phyloP scores from a whole-genome alignment of 2,113 vertebrate species.

The Psilopsiagon aymara region DNA sequence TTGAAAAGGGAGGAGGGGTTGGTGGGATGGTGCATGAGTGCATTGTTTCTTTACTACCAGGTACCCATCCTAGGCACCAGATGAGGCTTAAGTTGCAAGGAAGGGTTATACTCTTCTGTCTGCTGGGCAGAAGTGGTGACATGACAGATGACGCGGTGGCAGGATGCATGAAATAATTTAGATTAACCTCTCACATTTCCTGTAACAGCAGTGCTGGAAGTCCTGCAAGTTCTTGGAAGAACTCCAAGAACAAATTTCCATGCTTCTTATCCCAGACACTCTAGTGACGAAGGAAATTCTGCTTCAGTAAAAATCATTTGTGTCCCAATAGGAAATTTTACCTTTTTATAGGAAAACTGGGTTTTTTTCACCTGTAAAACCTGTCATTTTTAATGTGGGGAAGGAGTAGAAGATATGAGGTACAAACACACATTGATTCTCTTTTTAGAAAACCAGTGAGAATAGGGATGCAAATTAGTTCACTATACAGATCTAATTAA shows the following conservation, averaged over 20 bases:
- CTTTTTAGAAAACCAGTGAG: constrained; percentile 69
- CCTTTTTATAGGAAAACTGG: constrained; percentile 22
- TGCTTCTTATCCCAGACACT: neutral
- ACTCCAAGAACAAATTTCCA: constrained; percentile 32
- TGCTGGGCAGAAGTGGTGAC: neutral
- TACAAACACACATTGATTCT: constrained; percentile 33
- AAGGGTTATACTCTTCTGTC: neutral
- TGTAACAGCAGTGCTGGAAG: neutral
- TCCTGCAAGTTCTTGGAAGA: constrained; percentile 29
- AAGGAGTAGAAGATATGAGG: constrained; percentile 38
- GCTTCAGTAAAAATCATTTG: constrained; percentile 18
- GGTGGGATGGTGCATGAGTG: neutral
- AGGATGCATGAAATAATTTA: constrained; percentile 5
- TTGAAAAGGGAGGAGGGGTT: neutral
- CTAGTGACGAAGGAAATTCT: constrained; percentile 7
- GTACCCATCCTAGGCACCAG: neutral
- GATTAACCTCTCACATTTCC: constrained; percentile 3
- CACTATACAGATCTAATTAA: constrained; percentile 63
- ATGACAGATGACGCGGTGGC: neutral
- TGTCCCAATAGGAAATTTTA: constrained; percentile 11
- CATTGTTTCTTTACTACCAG: accelerated
- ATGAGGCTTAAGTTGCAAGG: neutral
- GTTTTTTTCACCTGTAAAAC: constrained; percentile 23
- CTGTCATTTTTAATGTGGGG: constrained; percentile 23
- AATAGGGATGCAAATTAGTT: constrained; percentile 71